Evolutionary conservation across 2,888 invertebrate genomes (phyloP).

Genomic region (Adelognathus sp.): DNA sequence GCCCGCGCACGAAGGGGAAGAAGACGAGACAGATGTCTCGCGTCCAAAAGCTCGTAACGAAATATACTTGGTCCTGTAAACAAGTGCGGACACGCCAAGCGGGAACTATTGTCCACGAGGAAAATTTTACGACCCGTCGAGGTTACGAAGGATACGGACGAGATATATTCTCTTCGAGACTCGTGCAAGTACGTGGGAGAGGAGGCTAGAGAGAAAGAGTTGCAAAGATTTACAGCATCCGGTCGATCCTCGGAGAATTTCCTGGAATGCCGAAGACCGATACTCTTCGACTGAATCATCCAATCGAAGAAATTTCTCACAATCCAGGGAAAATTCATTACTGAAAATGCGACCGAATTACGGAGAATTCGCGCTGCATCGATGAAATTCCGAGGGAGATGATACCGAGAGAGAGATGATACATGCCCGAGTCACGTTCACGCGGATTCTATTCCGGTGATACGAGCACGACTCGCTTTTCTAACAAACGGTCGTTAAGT

Average conservation of each 20-base stretch:
- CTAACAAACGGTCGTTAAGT: slow-evolving; percentile 76
- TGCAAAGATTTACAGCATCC: slow-evolving; percentile 73
- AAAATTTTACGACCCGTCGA: slow-evolving; percentile 21
- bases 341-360: background rate
- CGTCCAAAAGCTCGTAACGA: slow-evolving; percentile 75
- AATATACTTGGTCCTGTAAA: slow-evolving; percentile 73
- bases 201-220: slow-evolving; percentile 64
- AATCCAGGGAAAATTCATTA: background rate
- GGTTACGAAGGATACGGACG: slow-evolving; percentile 5
- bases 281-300: background rate
- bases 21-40: slow-evolving; percentile 71
- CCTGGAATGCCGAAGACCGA: slow-evolving; percentile 65
- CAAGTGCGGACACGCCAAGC: slow-evolving; percentile 58
- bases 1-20: slow-evolving; percentile 57
- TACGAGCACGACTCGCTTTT: slow-evolving; percentile 65
- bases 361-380: slow-evolving; percentile 16
- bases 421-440: background rate
- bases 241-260: slow-evolving; percentile 61
- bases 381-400: slow-evolving; percentile 40
- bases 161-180: slow-evolving; percentile 10
- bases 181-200: slow-evolving; percentile 29
- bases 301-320: background rate
- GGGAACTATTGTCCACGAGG: slow-evolving; percentile 45
- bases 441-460: slow-evolving; percentile 72
- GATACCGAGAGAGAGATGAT: slow-evolving; percentile 14